Conservation (phyloP, 2,888 invertebrate species). For the Auanema sp. region DNA sequence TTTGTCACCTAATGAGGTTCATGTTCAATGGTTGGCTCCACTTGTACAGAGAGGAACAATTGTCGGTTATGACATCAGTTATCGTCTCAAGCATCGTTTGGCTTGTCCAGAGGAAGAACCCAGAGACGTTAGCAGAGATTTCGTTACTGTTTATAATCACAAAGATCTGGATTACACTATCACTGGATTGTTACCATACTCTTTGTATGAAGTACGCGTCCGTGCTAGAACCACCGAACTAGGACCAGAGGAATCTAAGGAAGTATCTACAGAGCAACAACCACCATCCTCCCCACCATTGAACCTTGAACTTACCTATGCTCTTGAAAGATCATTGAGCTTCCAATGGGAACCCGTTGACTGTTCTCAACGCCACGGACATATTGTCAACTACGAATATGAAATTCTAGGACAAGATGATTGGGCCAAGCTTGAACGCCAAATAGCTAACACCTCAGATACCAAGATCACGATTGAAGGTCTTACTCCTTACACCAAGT, state of each 20-base stretch:
- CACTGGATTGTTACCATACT: constrained; percentile 63
- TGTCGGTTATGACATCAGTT: constrained; percentile 64
- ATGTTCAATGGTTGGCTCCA: constrained; percentile 62
- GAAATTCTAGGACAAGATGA: constrained; percentile 64
- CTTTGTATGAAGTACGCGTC: constrained; percentile 62
- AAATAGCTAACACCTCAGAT: constrained; percentile 63
- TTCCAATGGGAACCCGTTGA: constrained; percentile 61
- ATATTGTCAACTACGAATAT: constrained; percentile 63
- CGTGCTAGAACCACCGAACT: constrained; percentile 60
- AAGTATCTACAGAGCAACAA: constrained; percentile 60
- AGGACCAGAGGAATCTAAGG: constrained; percentile 63
- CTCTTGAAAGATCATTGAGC: constrained; percentile 52
- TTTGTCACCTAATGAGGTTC: constrained; percentile 55
- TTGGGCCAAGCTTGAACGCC: constrained; percentile 64
- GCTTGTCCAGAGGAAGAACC: constrained; percentile 64
- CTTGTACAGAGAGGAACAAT: constrained; percentile 58
- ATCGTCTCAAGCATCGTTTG: constrained; percentile 61
- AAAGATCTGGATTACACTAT: constrained; percentile 62
- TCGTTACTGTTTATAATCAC: constrained; percentile 64
- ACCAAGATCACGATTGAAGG: constrained; percentile 60
- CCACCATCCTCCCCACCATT: constrained; percentile 63
- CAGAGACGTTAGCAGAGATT: constrained; percentile 61
- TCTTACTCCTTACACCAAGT: constrained; percentile 64
- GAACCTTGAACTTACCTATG: constrained; percentile 60
- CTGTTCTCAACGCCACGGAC: constrained; percentile 64